These are phyloP conservation scores for Cephalopachus bancanus DNA, from an alignment of 2,797 vertebrate genomes.

Conservation along the genomic window DNA sequence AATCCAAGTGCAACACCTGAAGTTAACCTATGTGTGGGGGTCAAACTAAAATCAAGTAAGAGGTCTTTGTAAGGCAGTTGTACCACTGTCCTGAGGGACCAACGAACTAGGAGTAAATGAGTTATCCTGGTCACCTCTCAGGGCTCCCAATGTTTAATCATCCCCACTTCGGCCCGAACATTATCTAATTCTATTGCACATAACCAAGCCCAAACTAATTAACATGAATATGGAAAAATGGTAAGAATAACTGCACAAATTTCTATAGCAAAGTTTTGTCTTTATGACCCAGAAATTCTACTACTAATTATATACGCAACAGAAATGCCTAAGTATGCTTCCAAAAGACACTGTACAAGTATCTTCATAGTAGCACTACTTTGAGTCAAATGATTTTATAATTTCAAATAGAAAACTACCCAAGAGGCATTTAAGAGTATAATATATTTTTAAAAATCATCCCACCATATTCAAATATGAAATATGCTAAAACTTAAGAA, in stretches of 20 bases:
- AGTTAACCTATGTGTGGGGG: not conserved
- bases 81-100: too few relatives aligned
- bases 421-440: not conserved
- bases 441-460: not conserved
- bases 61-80: not conserved
- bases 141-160: not conserved
- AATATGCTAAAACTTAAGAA: slow-evolving; percentile 3
- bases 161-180: fast-evolving
- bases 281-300: not conserved
- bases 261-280: not conserved
- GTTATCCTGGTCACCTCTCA: not conserved
- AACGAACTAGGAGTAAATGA: not conserved
- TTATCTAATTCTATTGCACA: not conserved
- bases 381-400: not conserved
- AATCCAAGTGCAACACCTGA: not conserved
- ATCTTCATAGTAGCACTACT: slow-evolving; percentile 7
- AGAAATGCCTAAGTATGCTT: not conserved
- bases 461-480: not conserved
- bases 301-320: not conserved
- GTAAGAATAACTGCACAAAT: not conserved
- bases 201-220: not conserved
- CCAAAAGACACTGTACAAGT: not conserved
- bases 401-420: not conserved
- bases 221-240: not conserved
- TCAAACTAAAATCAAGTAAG: not conserved